Conservation (phyloP, 2,888 invertebrate genomes). For the Adelphocoris suturalis region DNA sequence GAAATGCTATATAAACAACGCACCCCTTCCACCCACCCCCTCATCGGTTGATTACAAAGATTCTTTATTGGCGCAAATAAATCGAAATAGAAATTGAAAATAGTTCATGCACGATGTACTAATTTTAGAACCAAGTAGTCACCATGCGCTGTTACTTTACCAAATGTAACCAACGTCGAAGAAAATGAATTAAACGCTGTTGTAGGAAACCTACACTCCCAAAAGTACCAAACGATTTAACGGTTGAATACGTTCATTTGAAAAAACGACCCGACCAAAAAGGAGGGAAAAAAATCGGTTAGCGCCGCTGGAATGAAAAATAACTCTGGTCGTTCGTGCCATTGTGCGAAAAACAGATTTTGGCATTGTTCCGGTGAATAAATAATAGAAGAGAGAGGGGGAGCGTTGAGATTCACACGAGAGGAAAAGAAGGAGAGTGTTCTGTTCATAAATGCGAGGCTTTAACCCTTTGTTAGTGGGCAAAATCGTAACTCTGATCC, state of each 20-base stretch:
- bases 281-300: slow-evolving; percentile 44
- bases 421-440: not conserved
- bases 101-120: no score
- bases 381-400: slow-evolving; percentile 40
- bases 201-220: not conserved
- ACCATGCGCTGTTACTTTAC: no score
- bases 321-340: not conserved
- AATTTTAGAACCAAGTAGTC: no score
- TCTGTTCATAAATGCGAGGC: slow-evolving; percentile 27
- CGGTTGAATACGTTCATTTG: slow-evolving; percentile 41
- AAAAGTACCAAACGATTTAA: slow-evolving; percentile 28
- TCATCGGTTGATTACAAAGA: no score
- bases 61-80: no score
- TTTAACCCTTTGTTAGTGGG: not conserved
- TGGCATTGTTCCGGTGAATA: slow-evolving; percentile 66
- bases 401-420: not conserved
- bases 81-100: no score
- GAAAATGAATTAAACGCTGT: not conserved
- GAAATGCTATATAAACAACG: no score
- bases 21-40: no score
- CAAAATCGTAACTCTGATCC: not conserved
- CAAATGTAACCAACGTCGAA: no score
- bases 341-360: slow-evolving; percentile 63
- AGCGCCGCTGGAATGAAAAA: slow-evolving; percentile 56
- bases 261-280: slow-evolving; percentile 10